These are phyloP conservation scores for Dolichotis patagonum DNA, from an alignment of 2,113 vertebrate species.

Conservation along the genomic window DNA sequence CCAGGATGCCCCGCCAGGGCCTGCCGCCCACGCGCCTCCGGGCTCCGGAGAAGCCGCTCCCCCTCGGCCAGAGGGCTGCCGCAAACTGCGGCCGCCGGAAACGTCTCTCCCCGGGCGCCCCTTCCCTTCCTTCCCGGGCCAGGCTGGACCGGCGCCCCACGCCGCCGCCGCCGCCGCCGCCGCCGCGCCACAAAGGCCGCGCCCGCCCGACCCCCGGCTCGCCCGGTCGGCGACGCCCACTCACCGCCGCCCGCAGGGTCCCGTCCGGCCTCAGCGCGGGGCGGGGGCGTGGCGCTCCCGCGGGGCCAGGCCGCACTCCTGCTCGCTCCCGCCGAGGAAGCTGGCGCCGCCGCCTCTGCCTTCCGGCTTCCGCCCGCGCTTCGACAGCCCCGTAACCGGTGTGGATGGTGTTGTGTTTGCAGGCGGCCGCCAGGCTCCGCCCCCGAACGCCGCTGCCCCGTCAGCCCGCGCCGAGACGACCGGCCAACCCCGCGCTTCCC, in stretches of 20 bases:
- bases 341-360: constrained; percentile 54
- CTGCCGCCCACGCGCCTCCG: neutral
- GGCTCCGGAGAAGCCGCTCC: neutral
- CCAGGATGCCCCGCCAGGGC: neutral
- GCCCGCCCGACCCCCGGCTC: constrained; percentile 26
- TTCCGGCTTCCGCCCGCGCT: constrained; percentile 48
- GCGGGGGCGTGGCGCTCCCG: constrained; percentile 73
- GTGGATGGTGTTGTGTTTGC: neutral
- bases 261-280: neutral
- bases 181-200: constrained; percentile 60
- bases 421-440: constrained; percentile 47
- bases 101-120: neutral
- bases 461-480: neutral
- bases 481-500: constrained; percentile 13
- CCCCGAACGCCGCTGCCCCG: constrained; percentile 49
- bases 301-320: neutral
- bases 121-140: constrained; percentile 2
- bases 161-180: neutral
- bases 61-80: neutral
- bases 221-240: neutral
- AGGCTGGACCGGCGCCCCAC: constrained; percentile 29
- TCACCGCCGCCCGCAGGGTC: constrained; percentile 11
- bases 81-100: neutral
- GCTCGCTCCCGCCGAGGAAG: neutral
- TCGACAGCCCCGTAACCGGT: neutral